A percentile compares a stretch with the other conserved stretches of the same genome.
Evolutionary conservation across 2,113 vertebrate species (phyloP).

Genomic region (Taurulus bubalis): DNA sequence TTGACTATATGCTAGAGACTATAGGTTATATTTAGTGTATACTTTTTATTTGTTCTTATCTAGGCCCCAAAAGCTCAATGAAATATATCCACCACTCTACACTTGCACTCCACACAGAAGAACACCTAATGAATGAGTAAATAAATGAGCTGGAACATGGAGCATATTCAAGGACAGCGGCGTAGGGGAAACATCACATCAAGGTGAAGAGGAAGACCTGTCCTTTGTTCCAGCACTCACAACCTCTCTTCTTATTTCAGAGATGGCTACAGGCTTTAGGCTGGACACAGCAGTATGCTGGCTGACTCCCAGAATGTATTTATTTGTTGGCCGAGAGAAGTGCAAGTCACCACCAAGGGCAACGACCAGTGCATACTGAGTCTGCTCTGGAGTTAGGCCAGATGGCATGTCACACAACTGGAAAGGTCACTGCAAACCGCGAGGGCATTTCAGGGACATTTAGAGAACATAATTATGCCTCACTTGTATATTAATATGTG

Average conservation of each 20-base stretch:
- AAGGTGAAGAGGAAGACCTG: slow-evolving; percentile 41
- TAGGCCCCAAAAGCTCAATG: neutral
- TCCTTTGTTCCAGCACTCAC: slow-evolving; percentile 19
- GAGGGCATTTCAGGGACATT: slow-evolving; percentile 28
- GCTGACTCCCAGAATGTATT: slow-evolving; percentile 37
- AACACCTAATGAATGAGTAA: neutral
- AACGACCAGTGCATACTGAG: slow-evolving; percentile 36
- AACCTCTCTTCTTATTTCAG: slow-evolving; percentile 22
- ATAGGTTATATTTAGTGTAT: neutral
- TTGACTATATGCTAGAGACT: neutral
- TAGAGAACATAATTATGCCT: neutral
- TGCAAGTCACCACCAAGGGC: slow-evolving; percentile 68
- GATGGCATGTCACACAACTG: slow-evolving; percentile 41
- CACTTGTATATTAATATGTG: neutral
- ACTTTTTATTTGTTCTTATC: neutral
- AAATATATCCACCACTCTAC: neutral
- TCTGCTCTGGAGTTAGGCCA: slow-evolving; percentile 55
- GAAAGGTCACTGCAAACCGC: slow-evolving; percentile 21
- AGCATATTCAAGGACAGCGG: neutral
- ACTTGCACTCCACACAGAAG: neutral
- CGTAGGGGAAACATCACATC: neutral
- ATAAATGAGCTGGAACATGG: neutral
- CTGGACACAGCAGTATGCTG: slow-evolving; percentile 48
- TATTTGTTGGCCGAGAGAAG: slow-evolving; percentile 47
- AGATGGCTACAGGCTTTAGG: slow-evolving; percentile 18